Evolutionary conservation across 2,113 vertebrate genomes (phyloP).

Genomic region (Struthio camelus): DNA sequence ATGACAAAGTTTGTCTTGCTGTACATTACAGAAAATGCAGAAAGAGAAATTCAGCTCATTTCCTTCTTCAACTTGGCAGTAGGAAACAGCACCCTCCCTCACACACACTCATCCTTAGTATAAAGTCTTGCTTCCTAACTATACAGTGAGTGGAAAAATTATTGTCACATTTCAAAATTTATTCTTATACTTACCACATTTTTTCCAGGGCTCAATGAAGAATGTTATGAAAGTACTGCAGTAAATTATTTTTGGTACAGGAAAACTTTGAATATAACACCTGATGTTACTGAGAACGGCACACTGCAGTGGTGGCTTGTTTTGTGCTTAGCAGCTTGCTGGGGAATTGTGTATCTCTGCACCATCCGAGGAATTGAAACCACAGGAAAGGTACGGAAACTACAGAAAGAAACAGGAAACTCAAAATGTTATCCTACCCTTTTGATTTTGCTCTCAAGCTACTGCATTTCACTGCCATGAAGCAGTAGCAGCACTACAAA

Average conservation of each 20-base stretch:
- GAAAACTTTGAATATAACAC: conserved; percentile 85
- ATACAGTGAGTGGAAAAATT: background rate
- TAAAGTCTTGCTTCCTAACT: background rate
- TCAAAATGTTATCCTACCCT: background rate
- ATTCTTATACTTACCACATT: background rate
- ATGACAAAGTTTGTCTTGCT: background rate
- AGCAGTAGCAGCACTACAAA: rapidly evolving
- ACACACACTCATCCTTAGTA: background rate
- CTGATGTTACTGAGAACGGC: conserved; percentile 74
- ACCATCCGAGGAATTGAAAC: conserved; percentile 88
- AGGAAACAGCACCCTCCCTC: background rate
- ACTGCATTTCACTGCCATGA: background rate
- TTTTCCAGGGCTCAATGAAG: conserved; percentile 76
- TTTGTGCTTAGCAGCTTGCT: conserved; percentile 80
- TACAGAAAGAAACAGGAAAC: background rate
- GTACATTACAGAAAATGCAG: background rate
- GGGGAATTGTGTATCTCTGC: conserved; percentile 86
- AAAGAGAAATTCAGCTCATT: background rate
- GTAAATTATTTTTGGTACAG: conserved; percentile 96
- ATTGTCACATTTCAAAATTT: background rate
- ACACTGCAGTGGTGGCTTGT: conserved; percentile 85
- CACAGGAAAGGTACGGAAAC: conserved; percentile 83
- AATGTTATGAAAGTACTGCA: conserved; percentile 82
- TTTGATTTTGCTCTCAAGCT: background rate
- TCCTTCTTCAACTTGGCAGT: background rate